phyloP scores from a whole-genome alignment of 2,888 invertebrate genomes.

The Drosophila percnosoma region DNA sequence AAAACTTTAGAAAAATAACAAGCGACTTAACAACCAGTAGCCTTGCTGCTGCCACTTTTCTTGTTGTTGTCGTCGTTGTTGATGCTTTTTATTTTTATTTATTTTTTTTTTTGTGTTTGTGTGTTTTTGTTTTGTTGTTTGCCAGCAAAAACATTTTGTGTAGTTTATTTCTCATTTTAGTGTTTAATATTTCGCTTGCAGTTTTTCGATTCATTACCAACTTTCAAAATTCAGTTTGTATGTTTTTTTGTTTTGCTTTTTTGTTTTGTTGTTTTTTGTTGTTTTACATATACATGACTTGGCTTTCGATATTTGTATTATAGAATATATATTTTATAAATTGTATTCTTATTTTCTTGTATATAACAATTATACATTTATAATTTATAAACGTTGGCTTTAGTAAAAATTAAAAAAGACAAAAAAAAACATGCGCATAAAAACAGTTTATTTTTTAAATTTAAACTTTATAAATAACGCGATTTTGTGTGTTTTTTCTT shows the following conservation, averaged over 20 bases:
- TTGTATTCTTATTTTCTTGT: constrained; percentile 34
- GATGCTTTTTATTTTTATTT: not conserved
- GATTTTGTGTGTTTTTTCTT: constrained; percentile 28
- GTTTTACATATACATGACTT: constrained; percentile 62
- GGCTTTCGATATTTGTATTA: constrained; percentile 39
- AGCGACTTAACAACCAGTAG: constrained; percentile 16
- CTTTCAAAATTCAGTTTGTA: constrained; percentile 28
- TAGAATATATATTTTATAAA: constrained; percentile 43
- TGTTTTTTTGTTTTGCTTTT: not conserved
- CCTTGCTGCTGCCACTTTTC: constrained; percentile 2
- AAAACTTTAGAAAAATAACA: constrained; percentile 37
- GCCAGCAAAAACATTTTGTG: constrained; percentile 16
- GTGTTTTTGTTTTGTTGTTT: not conserved
- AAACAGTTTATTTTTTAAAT: constrained; percentile 46
- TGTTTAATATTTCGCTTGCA: constrained; percentile 46
- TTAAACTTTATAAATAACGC: constrained; percentile 57
- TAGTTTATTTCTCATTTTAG: constrained; percentile 49
- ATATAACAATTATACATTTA: constrained; percentile 67
- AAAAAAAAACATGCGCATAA: constrained; percentile 55
- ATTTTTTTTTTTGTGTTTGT: constrained; percentile 2
- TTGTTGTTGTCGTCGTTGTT: not conserved
- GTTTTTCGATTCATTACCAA: constrained; percentile 43
- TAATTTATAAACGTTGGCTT: constrained; percentile 42
- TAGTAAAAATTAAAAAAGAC: constrained; percentile 40
- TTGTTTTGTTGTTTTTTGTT: constrained; percentile 21